These are phyloP conservation scores for Grammatotria lemairii DNA, from an alignment of 2,113 vertebrate genomes.

Conservation along the genomic window DNA sequence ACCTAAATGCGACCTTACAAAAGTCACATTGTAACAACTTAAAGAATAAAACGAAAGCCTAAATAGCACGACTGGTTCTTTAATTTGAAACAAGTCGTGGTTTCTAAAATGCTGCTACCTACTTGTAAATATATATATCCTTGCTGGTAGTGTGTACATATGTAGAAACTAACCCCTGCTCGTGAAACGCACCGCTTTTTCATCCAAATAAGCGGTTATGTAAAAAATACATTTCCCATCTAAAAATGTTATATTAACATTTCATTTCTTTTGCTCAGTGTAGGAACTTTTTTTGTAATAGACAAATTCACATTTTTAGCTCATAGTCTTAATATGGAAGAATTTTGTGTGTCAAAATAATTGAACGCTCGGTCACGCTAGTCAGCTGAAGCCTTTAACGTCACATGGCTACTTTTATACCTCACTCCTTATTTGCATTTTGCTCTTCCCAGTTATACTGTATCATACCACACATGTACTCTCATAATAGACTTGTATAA, in stretches of 20 bases:
- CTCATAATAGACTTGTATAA: conserved; percentile 10
- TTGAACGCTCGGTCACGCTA: not conserved
- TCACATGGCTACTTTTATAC: conserved; percentile 28
- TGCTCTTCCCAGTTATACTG: not conserved
- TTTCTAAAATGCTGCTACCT: conserved; percentile 49
- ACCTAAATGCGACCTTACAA: not conserved
- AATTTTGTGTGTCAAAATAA: not conserved
- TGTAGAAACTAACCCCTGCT: conserved; percentile 54
- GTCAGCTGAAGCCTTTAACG: conserved; percentile 34
- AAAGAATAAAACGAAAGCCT: not conserved
- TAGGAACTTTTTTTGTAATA: conserved; percentile 49
- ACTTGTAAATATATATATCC: conserved; percentile 55
- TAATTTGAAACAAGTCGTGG: not conserved
- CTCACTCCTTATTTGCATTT: conserved; percentile 28
- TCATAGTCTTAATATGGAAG: not conserved
- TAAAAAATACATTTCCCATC: conserved; percentile 36
- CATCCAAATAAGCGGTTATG: conserved; percentile 48
- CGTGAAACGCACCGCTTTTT: conserved; percentile 38
- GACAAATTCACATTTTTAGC: conserved; percentile 22
- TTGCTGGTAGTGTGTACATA: conserved; percentile 60
- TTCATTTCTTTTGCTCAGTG: conserved; percentile 37
- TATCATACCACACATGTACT: conserved; percentile 19
- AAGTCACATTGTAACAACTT: not conserved
- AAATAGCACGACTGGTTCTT: not conserved
- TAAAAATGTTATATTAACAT: conserved; percentile 71